A percentile compares a stretch with the other conserved stretches of the same genome.
phyloP scores from a whole-genome alignment of 2,113 vertebrate genomes.

The Pyrgilauda ruficollis region DNA sequence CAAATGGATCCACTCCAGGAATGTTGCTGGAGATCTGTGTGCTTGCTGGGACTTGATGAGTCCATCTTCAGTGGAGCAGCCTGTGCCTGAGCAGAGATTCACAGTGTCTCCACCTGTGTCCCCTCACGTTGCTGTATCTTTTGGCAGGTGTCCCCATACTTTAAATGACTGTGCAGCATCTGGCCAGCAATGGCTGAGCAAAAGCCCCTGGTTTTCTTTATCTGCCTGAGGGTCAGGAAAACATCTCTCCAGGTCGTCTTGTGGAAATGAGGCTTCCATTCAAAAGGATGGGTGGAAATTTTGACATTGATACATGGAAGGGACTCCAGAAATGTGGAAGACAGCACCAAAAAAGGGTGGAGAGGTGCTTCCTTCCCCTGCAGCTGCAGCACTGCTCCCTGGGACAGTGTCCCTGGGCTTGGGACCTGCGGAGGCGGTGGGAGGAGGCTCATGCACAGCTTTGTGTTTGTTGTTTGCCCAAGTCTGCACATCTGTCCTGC shows the following conservation, averaged over 20 bases:
- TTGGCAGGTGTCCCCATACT: not conserved
- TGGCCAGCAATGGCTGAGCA: not conserved
- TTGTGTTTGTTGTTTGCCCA: not conserved
- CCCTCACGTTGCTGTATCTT: not conserved
- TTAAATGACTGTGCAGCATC: not conserved
- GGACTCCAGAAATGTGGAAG: not conserved
- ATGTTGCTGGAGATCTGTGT: not conserved
- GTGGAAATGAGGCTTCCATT: not conserved
- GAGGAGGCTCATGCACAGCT: not conserved
- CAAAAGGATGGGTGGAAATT: not conserved
- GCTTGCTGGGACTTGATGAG: not conserved
- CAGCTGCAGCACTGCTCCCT: not conserved
- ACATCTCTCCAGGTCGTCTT: not conserved
- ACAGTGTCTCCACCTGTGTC: not conserved
- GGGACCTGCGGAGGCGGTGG: not conserved
- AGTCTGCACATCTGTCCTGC: not conserved
- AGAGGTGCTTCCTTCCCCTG: not conserved
- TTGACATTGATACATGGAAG: not conserved
- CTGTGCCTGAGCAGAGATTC: not conserved
- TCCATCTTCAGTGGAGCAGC: not conserved
- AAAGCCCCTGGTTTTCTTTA: not conserved
- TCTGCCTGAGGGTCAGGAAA: rapidly evolving
- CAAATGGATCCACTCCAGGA: not conserved
- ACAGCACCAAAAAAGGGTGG: not conserved
- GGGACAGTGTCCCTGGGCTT: not conserved